Evolutionary conservation across 2,888 invertebrate species (phyloP).

Genomic region (Blomia tropicalis): DNA sequence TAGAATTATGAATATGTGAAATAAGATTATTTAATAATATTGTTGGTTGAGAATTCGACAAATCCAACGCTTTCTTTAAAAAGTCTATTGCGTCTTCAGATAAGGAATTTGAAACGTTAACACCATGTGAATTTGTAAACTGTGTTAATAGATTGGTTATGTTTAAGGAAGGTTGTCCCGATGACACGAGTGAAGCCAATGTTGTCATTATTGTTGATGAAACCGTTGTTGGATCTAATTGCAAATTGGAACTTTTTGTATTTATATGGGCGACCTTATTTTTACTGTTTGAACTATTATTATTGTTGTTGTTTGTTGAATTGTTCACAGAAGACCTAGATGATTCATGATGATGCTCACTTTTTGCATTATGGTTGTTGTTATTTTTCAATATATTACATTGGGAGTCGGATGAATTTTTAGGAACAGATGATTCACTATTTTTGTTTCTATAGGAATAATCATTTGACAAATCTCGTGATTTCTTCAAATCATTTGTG

Average conservation of each 20-base stretch:
- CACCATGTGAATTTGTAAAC: conserved; percentile 3
- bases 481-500: not conserved
- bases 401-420: not conserved
- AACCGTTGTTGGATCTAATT: not conserved
- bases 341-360: not conserved
- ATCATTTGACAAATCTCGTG: not conserved
- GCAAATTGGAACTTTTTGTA: not conserved
- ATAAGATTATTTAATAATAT: not conserved
- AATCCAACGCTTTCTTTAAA: not conserved
- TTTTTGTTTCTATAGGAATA: not conserved
- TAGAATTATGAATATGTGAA: not conserved
- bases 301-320: not conserved
- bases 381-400: not conserved
- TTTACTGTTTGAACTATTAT: not conserved
- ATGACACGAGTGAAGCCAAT: conserved; percentile 9
- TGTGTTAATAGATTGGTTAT: not conserved
- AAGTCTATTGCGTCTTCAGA: not conserved
- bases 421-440: not conserved
- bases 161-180: not conserved
- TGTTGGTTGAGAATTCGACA: not conserved
- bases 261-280: not conserved
- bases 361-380: not conserved
- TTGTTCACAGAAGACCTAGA: not conserved
- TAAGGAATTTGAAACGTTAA: conserved; percentile 2
- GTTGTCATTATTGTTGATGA: not conserved